These are phyloP conservation scores for Belonocnema kinseyi DNA, from an alignment of 1,140 invertebrate species.

Conservation along the genomic window DNA sequence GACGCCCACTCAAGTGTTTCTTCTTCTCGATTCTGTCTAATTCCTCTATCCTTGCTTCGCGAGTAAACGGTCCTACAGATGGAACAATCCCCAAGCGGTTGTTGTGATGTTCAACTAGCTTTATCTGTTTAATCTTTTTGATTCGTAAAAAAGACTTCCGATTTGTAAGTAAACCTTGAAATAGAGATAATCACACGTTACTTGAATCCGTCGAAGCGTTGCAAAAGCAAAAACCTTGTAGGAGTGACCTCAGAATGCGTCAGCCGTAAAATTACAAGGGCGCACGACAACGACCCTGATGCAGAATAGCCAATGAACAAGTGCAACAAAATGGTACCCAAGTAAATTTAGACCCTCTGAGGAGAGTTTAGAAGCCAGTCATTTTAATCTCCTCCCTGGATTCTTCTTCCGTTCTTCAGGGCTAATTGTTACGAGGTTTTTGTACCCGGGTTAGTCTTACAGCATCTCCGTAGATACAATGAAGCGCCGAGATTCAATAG, in stretches of 20 bases:
- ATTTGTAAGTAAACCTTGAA: too few species aligned
- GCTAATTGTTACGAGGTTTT: constrained; percentile 61
- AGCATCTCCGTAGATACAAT: constrained; percentile 50
- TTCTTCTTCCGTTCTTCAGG: constrained; percentile 48
- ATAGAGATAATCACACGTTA: too few species aligned
- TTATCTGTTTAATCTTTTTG: too few species aligned
- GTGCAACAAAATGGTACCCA: neutral
- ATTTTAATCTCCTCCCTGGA: constrained; percentile 1
- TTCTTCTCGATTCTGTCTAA: constrained; percentile 10
- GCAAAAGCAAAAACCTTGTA: too few species aligned
- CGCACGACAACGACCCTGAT: neutral
- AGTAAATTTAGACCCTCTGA: constrained; percentile 14
- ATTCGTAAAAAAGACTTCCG: too few species aligned
- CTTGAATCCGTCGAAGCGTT: too few species aligned
- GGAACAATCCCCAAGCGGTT: too few species aligned
- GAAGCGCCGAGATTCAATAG: constrained; percentile 51
- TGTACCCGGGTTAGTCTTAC: constrained; percentile 47
- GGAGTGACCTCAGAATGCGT: too few species aligned
- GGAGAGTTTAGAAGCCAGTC: constrained; percentile 9
- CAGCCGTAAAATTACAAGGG: neutral
- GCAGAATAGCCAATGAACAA: neutral
- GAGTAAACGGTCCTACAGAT: too few species aligned
- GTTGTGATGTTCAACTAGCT: too few species aligned
- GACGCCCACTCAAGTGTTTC: constrained; percentile 6
- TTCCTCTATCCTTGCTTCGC: neutral